Evolutionary conservation across 2,113 vertebrate species (phyloP).

Genomic region (Amblyornis subalaris): DNA sequence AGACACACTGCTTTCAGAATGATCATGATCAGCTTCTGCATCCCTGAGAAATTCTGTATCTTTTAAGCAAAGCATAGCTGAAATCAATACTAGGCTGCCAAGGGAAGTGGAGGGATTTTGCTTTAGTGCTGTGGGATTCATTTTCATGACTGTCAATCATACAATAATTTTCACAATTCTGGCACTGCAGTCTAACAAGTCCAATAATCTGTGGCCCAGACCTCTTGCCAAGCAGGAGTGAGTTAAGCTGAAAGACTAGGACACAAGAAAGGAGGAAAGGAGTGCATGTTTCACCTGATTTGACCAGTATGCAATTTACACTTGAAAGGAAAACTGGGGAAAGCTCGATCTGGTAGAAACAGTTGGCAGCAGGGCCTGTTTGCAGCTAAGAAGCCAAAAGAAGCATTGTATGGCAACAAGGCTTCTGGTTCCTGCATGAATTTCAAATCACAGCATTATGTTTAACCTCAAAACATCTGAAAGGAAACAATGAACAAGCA

Average conservation of each 20-base stretch:
- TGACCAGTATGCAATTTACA: constrained; percentile 34
- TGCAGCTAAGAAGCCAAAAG: constrained; percentile 46
- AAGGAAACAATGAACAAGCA: neutral
- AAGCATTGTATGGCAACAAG: constrained; percentile 45
- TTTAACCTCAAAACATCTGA: constrained; percentile 41
- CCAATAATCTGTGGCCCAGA: neutral
- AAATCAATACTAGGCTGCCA: constrained; percentile 30
- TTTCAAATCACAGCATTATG: neutral
- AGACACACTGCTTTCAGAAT: neutral
- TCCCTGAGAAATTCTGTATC: neutral
- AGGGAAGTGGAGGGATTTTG: neutral
- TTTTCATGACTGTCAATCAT: constrained; percentile 38
- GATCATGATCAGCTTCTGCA: neutral
- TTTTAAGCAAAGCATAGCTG: constrained; percentile 27
- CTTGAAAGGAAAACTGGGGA: constrained; percentile 31
- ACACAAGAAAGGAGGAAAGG: neutral
- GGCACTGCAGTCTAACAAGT: neutral
- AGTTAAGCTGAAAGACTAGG: constrained; percentile 1
- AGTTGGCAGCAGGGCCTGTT: constrained; percentile 43
- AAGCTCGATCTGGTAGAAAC: constrained; percentile 19
- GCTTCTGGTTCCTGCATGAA: constrained; percentile 8
- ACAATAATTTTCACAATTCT: neutral
- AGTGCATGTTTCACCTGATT: neutral
- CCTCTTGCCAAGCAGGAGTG: neutral
- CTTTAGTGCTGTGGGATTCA: constrained; percentile 9